Conservation (phyloP, 1,140 invertebrate species). For the Drosophila fuyamai region DNA sequence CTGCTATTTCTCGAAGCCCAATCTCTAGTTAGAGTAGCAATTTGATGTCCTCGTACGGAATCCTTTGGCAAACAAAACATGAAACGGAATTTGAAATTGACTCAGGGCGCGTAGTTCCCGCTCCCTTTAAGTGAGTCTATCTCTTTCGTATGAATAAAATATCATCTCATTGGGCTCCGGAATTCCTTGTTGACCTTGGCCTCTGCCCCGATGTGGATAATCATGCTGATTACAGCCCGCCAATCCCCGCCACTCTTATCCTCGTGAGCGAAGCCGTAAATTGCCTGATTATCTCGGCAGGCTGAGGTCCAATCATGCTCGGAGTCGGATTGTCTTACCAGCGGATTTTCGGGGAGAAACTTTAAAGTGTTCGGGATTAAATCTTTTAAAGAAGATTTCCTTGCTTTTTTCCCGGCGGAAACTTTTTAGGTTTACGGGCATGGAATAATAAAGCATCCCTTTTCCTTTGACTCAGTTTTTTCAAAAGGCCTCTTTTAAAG, state of each 20-base stretch:
- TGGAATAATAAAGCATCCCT: constrained; percentile 6
- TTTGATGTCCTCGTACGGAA: constrained; percentile 23
- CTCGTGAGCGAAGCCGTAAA: constrained; percentile 45
- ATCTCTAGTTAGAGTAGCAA: constrained; percentile 13
- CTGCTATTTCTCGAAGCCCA: background rate
- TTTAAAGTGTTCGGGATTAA: constrained; percentile 34
- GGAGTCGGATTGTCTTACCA: constrained; percentile 5
- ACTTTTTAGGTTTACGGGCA: constrained; percentile 16
- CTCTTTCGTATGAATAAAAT: constrained; percentile 61
- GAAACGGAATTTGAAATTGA: constrained; percentile 53
- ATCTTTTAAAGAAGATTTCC: constrained; percentile 6
- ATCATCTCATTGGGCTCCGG: constrained; percentile 55
- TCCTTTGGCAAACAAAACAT: constrained; percentile 42
- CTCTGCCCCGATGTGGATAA: constrained; percentile 38
- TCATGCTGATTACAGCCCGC: constrained; percentile 65
- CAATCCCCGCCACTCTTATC: background rate
- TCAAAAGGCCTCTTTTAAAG: background rate
- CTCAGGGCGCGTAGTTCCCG: background rate
- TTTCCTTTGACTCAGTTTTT: background rate
- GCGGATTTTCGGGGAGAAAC: constrained; percentile 13
- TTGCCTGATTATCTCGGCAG: constrained; percentile 63
- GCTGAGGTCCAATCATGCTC: constrained; percentile 8
- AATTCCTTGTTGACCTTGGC: constrained; percentile 75
- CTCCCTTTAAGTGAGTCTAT: background rate
- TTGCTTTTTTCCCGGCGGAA: background rate